Conservation (phyloP, 1,140 invertebrate species). For the Lucilia cuprina region DNA sequence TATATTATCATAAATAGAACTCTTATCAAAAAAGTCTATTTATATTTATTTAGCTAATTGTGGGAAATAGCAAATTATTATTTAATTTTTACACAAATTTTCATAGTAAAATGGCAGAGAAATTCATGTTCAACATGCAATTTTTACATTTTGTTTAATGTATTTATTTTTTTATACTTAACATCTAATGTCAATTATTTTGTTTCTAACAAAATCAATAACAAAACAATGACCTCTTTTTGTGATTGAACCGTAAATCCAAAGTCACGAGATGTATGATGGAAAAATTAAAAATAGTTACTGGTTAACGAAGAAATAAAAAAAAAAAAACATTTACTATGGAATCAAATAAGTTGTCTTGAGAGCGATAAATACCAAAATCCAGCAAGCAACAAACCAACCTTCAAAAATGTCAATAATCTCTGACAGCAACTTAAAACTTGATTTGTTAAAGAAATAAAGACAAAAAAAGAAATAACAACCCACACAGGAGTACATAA, state of each 20-base stretch:
- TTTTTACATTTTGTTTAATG: background rate
- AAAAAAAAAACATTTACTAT: background rate
- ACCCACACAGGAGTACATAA: background rate
- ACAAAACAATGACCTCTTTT: background rate
- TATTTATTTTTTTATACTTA: too few relatives aligned
- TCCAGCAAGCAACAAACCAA: background rate
- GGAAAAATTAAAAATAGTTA: background rate
- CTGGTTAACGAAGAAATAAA: background rate
- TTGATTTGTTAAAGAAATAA: background rate
- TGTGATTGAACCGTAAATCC: background rate
- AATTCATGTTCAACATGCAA: background rate
- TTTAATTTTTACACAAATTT: too few relatives aligned
- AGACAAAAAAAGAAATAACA: background rate
- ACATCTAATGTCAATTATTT: slow-evolving; percentile 16
- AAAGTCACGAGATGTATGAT: slow-evolving; percentile 10
- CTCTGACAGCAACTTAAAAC: slow-evolving; percentile 1
- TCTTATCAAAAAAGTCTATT: too few relatives aligned
- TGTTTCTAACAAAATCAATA: background rate
- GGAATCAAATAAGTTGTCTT: background rate
- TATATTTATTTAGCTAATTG: too few relatives aligned
- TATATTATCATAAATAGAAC: too few relatives aligned
- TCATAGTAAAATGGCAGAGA: too few relatives aligned
- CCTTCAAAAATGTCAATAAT: slow-evolving; percentile 24
- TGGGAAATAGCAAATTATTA: too few relatives aligned
- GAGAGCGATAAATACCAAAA: too few relatives aligned